phyloP scores from a whole-genome alignment of 2,888 invertebrate species.

The Campaea margaritaria region DNA sequence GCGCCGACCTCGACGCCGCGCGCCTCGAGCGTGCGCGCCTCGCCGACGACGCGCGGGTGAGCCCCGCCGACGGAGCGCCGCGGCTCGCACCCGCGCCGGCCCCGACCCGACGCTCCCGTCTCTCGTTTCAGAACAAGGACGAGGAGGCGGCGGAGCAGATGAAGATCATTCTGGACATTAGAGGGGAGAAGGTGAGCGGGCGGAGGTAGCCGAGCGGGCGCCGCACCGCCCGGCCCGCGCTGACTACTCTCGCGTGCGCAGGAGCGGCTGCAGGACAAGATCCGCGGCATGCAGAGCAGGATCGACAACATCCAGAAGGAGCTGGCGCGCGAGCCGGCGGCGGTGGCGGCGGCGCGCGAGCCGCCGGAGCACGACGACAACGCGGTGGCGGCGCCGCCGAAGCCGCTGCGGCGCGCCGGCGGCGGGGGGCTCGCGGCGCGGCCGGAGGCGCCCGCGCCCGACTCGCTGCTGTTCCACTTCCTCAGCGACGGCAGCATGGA shows the following conservation, averaged over 20 bases:
- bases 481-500: constrained; percentile 39
- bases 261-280: constrained; percentile 64
- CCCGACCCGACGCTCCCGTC: not conserved
- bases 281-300: constrained; percentile 61
- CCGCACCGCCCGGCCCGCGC: not conserved
- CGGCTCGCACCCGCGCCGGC: not conserved
- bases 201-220: not conserved
- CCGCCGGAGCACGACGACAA: constrained; percentile 32
- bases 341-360: constrained; percentile 38
- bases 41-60: not conserved
- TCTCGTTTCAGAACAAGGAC: constrained; percentile 55
- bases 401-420: not conserved
- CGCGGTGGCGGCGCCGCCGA: constrained; percentile 12
- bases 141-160: constrained; percentile 59
- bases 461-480: constrained; percentile 26
- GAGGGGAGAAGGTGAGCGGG: constrained; percentile 60
- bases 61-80: not conserved
- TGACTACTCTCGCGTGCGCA: constrained; percentile 27
- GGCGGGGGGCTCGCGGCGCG: not conserved
- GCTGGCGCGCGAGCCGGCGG: constrained; percentile 49
- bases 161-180: constrained; percentile 58
- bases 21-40: constrained; percentile 31
- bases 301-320: constrained; percentile 73
- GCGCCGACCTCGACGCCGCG: constrained; percentile 43
- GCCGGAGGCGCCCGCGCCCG: constrained; percentile 5